A percentile compares a stretch with the other conserved stretches of the same genome.
Conservation (phyloP, 2,113 vertebrate species). For the Sakesphorus luctuosus region DNA sequence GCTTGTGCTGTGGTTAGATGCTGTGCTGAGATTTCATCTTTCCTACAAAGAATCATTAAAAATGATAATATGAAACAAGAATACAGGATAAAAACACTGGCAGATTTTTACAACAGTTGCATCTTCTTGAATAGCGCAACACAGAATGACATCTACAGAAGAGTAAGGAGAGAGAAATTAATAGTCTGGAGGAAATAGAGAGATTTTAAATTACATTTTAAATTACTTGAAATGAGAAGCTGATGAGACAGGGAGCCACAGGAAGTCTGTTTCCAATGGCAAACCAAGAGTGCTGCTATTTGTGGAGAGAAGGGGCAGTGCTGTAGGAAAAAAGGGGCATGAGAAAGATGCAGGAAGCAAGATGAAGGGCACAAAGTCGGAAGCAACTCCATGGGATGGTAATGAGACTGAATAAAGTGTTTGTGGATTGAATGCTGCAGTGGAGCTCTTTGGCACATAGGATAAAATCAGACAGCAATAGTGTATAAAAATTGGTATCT, state of each 20-base stretch:
- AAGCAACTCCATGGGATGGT: slow-evolving; percentile 45
- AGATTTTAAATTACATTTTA: slow-evolving; percentile 70
- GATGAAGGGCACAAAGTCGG: slow-evolving; percentile 49
- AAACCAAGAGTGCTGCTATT: slow-evolving; percentile 70
- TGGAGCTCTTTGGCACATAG: neutral
- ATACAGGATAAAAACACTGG: slow-evolving; percentile 21
- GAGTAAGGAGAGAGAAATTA: slow-evolving; percentile 63
- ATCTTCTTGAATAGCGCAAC: slow-evolving; percentile 11
- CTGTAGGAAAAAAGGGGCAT: slow-evolving; percentile 42
- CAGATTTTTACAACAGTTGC: slow-evolving; percentile 13
- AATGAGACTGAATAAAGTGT: slow-evolving; percentile 13
- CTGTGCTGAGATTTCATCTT: slow-evolving; percentile 42
- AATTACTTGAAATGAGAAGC: slow-evolving; percentile 69
- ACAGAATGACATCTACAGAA: slow-evolving; percentile 40
- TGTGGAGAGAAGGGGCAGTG: slow-evolving; percentile 60
- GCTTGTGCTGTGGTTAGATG: slow-evolving; percentile 37
- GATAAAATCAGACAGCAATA: neutral
- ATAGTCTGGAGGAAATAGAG: slow-evolving; percentile 67
- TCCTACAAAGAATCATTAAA: slow-evolving; percentile 54
- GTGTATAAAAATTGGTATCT: neutral
- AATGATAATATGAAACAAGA: slow-evolving; percentile 36
- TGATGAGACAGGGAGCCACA: slow-evolving; percentile 65
- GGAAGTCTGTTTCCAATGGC: slow-evolving; percentile 66
- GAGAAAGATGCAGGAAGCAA: slow-evolving; percentile 44
- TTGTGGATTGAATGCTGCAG: slow-evolving; percentile 14